Percentiles rank a stretch among this genome's conserved stretches.
These are phyloP conservation scores for Aurelia coerulea DNA, from an alignment of 30 jellyfish, hydroid and myxozoan species.

Conservation along the genomic window DNA sequence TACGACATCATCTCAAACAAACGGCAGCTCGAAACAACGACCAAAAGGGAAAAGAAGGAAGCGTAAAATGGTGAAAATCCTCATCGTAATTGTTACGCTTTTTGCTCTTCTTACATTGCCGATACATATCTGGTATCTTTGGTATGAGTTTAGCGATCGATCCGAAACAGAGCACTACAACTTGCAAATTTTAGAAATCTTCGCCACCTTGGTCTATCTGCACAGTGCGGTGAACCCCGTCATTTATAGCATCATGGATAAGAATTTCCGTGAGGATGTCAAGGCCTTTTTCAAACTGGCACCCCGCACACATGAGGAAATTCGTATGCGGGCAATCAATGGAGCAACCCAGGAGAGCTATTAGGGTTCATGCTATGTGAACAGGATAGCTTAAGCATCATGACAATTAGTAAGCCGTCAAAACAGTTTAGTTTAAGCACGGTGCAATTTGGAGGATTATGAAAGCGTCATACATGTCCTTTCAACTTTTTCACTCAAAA, in stretches of 20 bases:
- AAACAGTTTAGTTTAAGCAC: too few species aligned
- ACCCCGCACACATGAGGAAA: slow-evolving; percentile 11
- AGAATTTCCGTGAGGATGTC: slow-evolving; percentile 64
- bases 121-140: slow-evolving; percentile 70
- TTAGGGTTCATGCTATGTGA: too few species aligned
- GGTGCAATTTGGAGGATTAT: too few species aligned
- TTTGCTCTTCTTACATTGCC: slow-evolving; percentile 84
- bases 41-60: slow-evolving; percentile 15
- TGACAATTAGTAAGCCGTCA: too few species aligned
- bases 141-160: slow-evolving; percentile 72
- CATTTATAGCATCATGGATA: slow-evolving; percentile 82
- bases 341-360: slow-evolving; percentile 58
- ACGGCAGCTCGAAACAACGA: neutral
- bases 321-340: slow-evolving; percentile 49
- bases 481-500: too few species aligned
- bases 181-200: slow-evolving; percentile 55
- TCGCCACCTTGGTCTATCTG: slow-evolving; percentile 74
- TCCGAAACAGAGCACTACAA: slow-evolving; percentile 23
- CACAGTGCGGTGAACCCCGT: slow-evolving; percentile 81
- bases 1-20: neutral
- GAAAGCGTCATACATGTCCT: too few species aligned
- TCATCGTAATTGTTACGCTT: slow-evolving; percentile 53
- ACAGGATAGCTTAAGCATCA: too few species aligned
- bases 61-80: slow-evolving; percentile 72
- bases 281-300: slow-evolving; percentile 1